Evolutionary conservation across 2,888 invertebrate species (phyloP), one percentile per base, ranked within the genome.

Genomic region (Amblyjoppa fuscipennis): DNA sequence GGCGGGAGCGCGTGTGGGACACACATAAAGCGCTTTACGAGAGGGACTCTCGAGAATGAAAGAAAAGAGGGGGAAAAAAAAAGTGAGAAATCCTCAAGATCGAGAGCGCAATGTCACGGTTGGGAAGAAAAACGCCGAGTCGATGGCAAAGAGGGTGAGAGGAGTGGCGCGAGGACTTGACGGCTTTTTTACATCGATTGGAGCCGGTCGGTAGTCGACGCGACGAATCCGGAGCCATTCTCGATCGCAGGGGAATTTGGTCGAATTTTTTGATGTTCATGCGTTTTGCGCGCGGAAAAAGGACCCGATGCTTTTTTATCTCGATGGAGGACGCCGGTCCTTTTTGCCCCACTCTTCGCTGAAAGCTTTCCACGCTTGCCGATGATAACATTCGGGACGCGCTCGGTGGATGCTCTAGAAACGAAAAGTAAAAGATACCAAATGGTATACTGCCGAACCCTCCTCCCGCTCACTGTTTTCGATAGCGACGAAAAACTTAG

Each of bases 11-110:
- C 31, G 61, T 61, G 61, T 34, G 64, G 64, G 70, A 41, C 66
- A 82, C 66, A 83, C 78, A 80, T 61, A 68, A 70, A 61, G 75
- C 80, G 64, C 71, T 77, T 84, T 61, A 71, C 71, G 71, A 51
- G 71, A 81, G 77, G 53, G 53, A 49, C 77, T 59, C 61, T 20
- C 41, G 76, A 74, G 66, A 66, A 81, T 73, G 41, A 68, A 81
- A 74, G 68, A 51, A 66, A 66, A 20, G 38, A 25, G 38, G 25
- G 38, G 6, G 25, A 64, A 66, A 69, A 53, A 73, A 83, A 25
- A 68, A 81, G 69, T 70, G 77, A 70, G 70, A 78, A 74, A 85
- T 56, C 38, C 81, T 69, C 51, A 78, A 81, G 81, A 70, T 77
- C 73, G 61, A 81, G 77, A 82, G 81, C 64, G 64, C 76, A 69